phyloP scores from a whole-genome alignment of 2,113 vertebrate species.

The Indicator indicator region DNA sequence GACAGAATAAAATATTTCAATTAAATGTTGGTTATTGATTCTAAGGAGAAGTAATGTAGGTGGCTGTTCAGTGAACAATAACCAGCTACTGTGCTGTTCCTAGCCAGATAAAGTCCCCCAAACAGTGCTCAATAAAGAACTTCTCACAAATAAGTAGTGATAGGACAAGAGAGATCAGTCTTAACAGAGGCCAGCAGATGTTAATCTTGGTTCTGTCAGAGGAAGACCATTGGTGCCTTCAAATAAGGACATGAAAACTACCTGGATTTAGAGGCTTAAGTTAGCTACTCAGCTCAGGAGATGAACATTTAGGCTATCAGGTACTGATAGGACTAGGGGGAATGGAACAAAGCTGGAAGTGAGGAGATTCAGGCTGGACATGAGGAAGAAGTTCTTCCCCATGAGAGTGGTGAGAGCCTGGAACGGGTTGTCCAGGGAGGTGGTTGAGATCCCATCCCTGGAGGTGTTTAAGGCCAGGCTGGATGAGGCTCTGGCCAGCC shows the following conservation, averaged over 20 bases:
- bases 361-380: no score
- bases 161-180: not conserved
- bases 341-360: no score
- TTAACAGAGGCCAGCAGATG: not conserved
- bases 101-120: constrained; percentile 38
- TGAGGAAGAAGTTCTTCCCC: no score
- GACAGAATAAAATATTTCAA: constrained; percentile 50
- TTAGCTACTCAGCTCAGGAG: not conserved
- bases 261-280: not conserved
- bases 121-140: constrained; percentile 31
- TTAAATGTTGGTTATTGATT: constrained; percentile 61
- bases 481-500: no score
- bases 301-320: not conserved
- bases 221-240: not conserved
- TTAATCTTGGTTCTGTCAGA: not conserved
- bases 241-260: not conserved
- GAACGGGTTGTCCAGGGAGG: no score
- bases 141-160: no score
- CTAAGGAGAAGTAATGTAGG: constrained; percentile 6
- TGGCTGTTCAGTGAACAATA: constrained; percentile 71
- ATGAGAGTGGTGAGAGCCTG: no score
- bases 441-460: no score
- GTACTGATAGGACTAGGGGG: no score
- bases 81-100: constrained; percentile 39
- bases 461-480: no score